Evolutionary conservation across 1,140 invertebrate species (phyloP), one percentile per base, ranked within the genome.

Genomic region (Brachionus plicatilis): DNA sequence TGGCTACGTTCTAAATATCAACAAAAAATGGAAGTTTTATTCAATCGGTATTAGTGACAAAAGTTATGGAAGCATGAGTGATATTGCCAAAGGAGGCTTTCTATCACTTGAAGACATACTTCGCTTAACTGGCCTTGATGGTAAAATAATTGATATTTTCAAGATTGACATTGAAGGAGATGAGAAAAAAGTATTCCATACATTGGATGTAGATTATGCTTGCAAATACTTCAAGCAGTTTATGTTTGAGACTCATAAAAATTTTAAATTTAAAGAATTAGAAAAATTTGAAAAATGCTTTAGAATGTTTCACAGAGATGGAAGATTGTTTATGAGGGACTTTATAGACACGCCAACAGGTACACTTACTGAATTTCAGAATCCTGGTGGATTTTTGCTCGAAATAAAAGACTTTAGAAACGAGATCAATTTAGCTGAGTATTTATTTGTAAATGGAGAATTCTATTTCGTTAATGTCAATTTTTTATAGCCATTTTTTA

Each of bases 111-210:
- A 72, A 11, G 37, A 72, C 7, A 27, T 27, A 17, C 43, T 72
- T 24, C 27, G 9, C 27, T 24, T 72, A 41, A 72, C 70, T 43
- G 37, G 43, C n/a, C 37, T 47, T 9, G 43, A 72, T 8, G 70
- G 17, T 3, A 41, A 47, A 72, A 20, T 72, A 47, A 24, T 72
- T 41, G 70, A 72, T 3, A 47, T 72, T 72, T 47, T 72, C 20
- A 72, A 72, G 24, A 72, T 72, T 24, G 70, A 72, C 11, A 72
- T 72, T 11, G 70, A 72, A 47, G 70, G 70, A 7, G 70, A 17
- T 17, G 70, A 72, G 70, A 72, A 43, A 47, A 17, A 72, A 3
- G 37, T 72, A 24, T 72, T 72, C 9, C 14, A 12, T n/a, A 8
- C 37, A 6, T 9, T 47, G 37, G 17, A 47, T 72, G 24, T 47